These are phyloP conservation scores for Selene dorsalis DNA, from an alignment of 2,797 vertebrate genomes.

Conservation along the genomic window DNA sequence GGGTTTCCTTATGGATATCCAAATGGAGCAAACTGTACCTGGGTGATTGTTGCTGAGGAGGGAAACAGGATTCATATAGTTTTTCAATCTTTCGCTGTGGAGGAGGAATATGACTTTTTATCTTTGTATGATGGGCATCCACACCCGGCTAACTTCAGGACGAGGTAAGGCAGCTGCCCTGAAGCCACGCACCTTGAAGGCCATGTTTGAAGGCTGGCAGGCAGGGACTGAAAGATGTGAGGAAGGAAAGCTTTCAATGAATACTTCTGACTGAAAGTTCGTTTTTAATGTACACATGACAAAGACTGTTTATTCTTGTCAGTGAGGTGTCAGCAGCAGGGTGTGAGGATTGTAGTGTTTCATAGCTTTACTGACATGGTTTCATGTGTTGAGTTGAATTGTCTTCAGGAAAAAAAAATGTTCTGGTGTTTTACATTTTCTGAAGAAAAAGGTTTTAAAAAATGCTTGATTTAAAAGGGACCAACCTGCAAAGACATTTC, in stretches of 20 bases:
- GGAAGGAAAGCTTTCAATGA: constrained; percentile 45
- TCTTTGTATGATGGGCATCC: constrained; percentile 98
- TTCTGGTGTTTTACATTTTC: no score
- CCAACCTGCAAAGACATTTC: background rate
- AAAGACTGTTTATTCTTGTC: constrained; percentile 53
- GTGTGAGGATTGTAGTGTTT: constrained; percentile 17
- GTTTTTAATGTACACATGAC: constrained; percentile 65
- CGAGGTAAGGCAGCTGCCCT: constrained; percentile 85
- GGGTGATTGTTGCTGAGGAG: constrained; percentile 97
- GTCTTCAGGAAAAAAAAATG: background rate
- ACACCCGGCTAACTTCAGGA: constrained; percentile 96
- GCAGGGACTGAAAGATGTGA: constrained; percentile 31
- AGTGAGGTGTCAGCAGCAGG: constrained; percentile 47
- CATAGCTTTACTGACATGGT: constrained; percentile 14
- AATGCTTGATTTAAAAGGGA: background rate
- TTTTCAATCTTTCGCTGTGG: constrained; percentile 99
- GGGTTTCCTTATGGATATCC: constrained; percentile 99
- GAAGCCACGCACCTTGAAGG: constrained; percentile 50
- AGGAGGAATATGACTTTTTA: constrained; percentile 99
- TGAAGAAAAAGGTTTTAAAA: no score
- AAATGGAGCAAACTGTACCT: constrained; percentile 99
- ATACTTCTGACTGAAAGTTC: constrained; percentile 49
- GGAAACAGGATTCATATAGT: constrained; percentile 97
- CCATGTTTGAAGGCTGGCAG: constrained; percentile 45
- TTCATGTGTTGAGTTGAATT: constrained; percentile 12